A percentile compares a stretch with the other conserved stretches of the same genome.
These are phyloP conservation scores for Lepeophtheirus salmonis DNA, from an alignment of 1,140 invertebrate species.

Conservation along the genomic window DNA sequence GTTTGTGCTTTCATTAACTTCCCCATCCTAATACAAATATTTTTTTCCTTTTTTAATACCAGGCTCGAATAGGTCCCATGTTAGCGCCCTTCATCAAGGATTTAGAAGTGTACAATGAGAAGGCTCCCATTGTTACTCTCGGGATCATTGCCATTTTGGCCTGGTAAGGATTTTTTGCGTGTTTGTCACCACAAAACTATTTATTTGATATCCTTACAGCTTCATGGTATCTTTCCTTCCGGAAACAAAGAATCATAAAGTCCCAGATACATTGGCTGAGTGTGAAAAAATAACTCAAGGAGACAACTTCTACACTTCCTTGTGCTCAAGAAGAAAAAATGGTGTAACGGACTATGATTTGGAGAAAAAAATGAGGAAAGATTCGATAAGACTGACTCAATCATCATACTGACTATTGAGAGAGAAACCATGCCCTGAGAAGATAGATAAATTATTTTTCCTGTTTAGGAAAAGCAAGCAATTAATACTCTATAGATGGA, in stretches of 20 bases:
- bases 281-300: background rate
- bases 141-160: background rate
- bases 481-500: too few relatives aligned
- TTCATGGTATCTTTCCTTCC: constrained; percentile 2
- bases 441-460: too few relatives aligned
- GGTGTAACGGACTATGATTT: too few relatives aligned
- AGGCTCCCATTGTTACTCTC: background rate
- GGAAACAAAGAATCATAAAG: background rate
- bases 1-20: background rate
- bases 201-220: background rate
- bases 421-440: too few relatives aligned
- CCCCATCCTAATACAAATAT: background rate
- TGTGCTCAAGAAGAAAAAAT: too few relatives aligned
- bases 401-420: too few relatives aligned
- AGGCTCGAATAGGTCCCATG: constrained; percentile 25
- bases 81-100: constrained; percentile 21
- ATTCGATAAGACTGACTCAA: too few relatives aligned
- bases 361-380: too few relatives aligned
- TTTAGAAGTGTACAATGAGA: background rate
- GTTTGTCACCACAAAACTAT: background rate
- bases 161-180: background rate
- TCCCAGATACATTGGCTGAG: constrained; percentile 1
- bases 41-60: background rate
- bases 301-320: too few relatives aligned
- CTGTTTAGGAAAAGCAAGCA: too few relatives aligned